Evolutionary conservation across 2,113 vertebrate genomes (phyloP).

Genomic region (Vidua chalybeata): DNA sequence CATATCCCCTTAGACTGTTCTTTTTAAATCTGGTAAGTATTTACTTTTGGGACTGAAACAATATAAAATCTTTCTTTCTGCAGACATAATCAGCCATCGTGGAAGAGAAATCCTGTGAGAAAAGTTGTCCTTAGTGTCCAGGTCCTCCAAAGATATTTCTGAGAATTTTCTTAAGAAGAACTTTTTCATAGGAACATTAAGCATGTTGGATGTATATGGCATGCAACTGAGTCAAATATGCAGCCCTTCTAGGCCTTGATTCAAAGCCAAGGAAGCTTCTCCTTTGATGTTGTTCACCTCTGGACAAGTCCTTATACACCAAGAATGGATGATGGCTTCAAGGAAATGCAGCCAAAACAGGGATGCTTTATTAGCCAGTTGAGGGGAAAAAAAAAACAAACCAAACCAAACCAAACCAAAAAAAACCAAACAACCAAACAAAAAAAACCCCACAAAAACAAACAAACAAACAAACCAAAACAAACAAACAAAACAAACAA

Average conservation of each 20-base stretch:
- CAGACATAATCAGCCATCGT: not conserved
- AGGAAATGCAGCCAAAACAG: not conserved
- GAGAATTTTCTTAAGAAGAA: not conserved
- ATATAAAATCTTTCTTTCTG: not conserved
- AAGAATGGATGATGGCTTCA: not conserved
- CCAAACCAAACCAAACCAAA: no score
- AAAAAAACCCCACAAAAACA: not conserved
- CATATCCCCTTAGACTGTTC: not conserved
- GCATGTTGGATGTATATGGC: not conserved
- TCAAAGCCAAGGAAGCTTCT: not conserved
- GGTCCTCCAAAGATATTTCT: not conserved
- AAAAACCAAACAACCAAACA: not conserved
- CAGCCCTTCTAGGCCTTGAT: not conserved
- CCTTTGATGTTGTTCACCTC: not conserved
- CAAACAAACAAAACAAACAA: no score
- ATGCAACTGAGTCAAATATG: not conserved
- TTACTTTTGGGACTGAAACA: not conserved
- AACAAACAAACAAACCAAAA: no score
- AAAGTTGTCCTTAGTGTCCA: not conserved
- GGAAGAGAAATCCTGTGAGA: not conserved
- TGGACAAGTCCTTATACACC: not conserved
- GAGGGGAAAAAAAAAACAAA: not conserved
- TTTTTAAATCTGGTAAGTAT: not conserved
- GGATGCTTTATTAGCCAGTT: not conserved
- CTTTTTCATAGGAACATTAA: not conserved